Evolutionary conservation across 1,140 invertebrate species (phyloP).

Genomic region (Tetraneura akinire): DNA sequence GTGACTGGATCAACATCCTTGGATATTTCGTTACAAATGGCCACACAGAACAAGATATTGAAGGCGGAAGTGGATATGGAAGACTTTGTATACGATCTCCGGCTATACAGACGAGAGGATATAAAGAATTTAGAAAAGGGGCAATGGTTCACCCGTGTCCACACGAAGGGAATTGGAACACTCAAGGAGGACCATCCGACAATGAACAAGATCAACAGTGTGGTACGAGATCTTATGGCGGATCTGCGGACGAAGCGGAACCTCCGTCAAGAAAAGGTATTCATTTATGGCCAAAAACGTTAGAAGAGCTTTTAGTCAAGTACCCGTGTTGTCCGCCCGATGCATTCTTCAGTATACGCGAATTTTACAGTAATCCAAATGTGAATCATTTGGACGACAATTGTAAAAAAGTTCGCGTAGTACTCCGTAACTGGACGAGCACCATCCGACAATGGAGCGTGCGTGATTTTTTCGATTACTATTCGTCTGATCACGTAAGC

Average conservation of each 20-base stretch:
- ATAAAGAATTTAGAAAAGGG: not conserved
- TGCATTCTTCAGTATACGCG: not conserved
- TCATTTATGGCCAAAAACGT: no score
- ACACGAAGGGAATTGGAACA: no score
- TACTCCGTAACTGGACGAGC: not conserved
- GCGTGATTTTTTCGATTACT: not conserved
- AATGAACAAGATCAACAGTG: no score
- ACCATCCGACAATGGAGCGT: not conserved
- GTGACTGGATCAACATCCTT: no score
- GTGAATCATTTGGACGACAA: not conserved
- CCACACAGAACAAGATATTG: not conserved
- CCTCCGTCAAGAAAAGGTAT: no score
- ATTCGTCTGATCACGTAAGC: not conserved
- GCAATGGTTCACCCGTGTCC: no score
- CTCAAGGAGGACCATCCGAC: no score
- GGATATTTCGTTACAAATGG: not conserved
- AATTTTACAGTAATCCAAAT: not conserved
- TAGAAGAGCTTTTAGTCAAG: not conserved
- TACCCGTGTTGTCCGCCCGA: not conserved
- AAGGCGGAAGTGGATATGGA: no score
- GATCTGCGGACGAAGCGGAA: no score
- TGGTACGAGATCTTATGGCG: no score
- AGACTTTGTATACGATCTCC: not conserved
- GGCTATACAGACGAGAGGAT: not conserved
- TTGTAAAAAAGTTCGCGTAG: not conserved